phyloP scores from a whole-genome alignment of 92 coral and sea anemone species.

The Epizoanthus illoricatus region DNA sequence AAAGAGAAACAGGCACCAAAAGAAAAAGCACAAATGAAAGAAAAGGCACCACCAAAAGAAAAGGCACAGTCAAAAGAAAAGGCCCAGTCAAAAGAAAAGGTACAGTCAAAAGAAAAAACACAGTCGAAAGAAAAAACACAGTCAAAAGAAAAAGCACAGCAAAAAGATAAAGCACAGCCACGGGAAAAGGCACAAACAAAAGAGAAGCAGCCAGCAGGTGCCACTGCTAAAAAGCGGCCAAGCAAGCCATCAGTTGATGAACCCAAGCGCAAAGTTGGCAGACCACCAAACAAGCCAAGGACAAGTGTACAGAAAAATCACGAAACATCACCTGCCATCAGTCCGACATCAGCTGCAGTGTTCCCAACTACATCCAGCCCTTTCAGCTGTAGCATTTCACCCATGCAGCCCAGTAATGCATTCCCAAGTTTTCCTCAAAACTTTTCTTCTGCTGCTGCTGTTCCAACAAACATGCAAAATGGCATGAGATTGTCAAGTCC shows the following conservation, averaged over 20 bases:
- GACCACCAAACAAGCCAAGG: constrained; percentile 68
- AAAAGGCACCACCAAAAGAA: constrained; percentile 20
- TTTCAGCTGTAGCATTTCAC: constrained; percentile 10
- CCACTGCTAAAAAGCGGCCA: constrained; percentile 64
- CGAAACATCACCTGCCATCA: neutral
- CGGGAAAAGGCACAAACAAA: neutral
- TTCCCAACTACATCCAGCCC: constrained; percentile 15
- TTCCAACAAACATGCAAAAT: constrained; percentile 55
- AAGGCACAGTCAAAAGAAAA: constrained; percentile 19
- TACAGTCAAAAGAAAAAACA: neutral
- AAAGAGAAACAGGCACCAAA: constrained; percentile 13
- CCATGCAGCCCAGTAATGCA: constrained; percentile 15
- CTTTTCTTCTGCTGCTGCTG: constrained; percentile 31
- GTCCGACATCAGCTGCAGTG: constrained; percentile 6
- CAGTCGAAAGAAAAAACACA: constrained; percentile 10
- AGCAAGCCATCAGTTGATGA: constrained; percentile 67
- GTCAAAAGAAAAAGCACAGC: neutral
- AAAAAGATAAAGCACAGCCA: neutral
- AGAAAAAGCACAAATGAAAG: constrained; percentile 44
- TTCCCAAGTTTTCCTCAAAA: constrained; percentile 38
- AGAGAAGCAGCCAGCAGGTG: constrained; percentile 13
- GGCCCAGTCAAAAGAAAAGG: constrained; percentile 7
- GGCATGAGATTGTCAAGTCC: constrained; percentile 58
- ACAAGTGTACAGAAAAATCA: constrained; percentile 10
- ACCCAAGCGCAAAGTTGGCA: constrained; percentile 86